phyloP scores from a whole-genome alignment of 1,140 invertebrate genomes.

The Aphelinus certus region DNA sequence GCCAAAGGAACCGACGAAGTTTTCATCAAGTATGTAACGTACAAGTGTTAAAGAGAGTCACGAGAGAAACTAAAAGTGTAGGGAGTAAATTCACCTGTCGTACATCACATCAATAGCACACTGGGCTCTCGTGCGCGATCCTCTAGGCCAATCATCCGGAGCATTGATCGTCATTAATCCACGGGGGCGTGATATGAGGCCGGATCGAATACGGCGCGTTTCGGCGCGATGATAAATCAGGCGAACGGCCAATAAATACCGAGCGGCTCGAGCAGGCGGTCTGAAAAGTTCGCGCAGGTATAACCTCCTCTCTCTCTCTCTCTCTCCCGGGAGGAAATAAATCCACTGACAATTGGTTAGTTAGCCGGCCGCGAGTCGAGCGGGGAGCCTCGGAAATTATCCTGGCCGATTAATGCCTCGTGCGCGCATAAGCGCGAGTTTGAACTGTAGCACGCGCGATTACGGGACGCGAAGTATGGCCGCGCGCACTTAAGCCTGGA shows the following conservation, averaged over 20 bases:
- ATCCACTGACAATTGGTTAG: constrained; percentile 50
- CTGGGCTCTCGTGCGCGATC: background rate
- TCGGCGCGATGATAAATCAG: constrained; percentile 50
- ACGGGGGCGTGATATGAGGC: background rate
- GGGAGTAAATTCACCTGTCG: too few species aligned
- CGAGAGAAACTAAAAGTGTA: too few species aligned
- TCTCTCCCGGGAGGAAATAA: constrained; percentile 42
- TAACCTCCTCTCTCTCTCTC: constrained; percentile 22
- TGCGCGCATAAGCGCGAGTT: background rate
- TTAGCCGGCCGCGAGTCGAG: constrained; percentile 38
- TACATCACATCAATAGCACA: too few species aligned
- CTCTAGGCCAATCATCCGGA: background rate
- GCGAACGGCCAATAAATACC: constrained; percentile 48
- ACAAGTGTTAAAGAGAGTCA: too few species aligned
- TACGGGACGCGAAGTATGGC: background rate
- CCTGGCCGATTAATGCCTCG: background rate
- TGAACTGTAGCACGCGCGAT: constrained; percentile 6
- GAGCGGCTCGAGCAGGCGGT: background rate
- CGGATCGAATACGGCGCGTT: constrained; percentile 30
- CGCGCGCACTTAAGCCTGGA: too few species aligned
- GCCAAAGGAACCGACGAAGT: too few species aligned
- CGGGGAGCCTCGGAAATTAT: background rate
- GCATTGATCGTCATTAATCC: constrained; percentile 32
- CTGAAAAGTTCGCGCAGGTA: background rate
- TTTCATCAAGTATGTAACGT: too few species aligned